Conservation (phyloP, 2,113 vertebrate genomes). For the Forbesichthys papilliferus region DNA sequence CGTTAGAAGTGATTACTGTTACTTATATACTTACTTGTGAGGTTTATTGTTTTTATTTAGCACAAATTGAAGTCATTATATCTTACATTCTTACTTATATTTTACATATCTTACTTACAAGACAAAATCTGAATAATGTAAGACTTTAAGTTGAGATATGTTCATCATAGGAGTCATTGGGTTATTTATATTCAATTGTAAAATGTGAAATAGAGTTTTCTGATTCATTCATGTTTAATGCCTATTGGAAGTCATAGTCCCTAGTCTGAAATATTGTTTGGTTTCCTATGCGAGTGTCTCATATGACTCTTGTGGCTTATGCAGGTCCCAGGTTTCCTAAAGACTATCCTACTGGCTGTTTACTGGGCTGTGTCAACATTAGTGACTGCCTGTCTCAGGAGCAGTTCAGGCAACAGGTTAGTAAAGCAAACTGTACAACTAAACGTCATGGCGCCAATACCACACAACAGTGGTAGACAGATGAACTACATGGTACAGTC, state of each 20-base stretch:
- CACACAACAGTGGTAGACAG: too few species aligned
- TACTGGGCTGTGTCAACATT: conserved; percentile 89
- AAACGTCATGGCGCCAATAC: too few species aligned
- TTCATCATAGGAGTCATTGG: neutral
- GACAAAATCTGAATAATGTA: too few species aligned
- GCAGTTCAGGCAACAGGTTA: conserved; percentile 90
- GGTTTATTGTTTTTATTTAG: neutral
- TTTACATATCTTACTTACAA: too few species aligned
- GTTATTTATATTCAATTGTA: too few species aligned
- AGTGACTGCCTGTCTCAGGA: conserved; percentile 90
- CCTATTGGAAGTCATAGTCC: neutral
- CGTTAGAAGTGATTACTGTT: neutral
- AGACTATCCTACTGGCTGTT: conserved; percentile 91
- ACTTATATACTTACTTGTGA: neutral
- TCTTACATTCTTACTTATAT: too few species aligned
- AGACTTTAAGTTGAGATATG: neutral
- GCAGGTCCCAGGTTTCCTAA: conserved; percentile 86
- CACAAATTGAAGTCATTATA: neutral
- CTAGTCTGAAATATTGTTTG: neutral
- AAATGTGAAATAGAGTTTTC: too few species aligned
- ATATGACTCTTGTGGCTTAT: conserved; percentile 44
- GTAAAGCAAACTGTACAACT: conserved; percentile 33
- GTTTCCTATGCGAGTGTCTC: neutral
- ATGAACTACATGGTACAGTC: too few species aligned
- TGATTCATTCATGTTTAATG: too few species aligned